Conservation (phyloP, 2,888 invertebrate species). For the Hyposoter dolosus region DNA sequence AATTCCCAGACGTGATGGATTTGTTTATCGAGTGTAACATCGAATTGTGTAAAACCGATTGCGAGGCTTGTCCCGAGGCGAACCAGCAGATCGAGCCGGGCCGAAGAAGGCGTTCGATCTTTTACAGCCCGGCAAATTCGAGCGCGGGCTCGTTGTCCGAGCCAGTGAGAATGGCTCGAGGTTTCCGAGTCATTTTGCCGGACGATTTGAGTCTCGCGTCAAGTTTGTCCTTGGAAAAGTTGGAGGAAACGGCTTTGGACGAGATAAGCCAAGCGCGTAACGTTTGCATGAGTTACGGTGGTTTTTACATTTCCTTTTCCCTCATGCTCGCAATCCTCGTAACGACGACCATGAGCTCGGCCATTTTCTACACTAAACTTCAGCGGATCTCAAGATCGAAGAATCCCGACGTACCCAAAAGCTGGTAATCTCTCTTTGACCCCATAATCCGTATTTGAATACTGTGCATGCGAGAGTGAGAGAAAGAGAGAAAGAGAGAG, state of each 20-base stretch:
- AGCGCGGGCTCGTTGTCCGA: conserved; percentile 86
- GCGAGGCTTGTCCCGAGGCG: conserved; percentile 90
- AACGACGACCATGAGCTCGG: conserved; percentile 86
- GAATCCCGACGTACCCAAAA: conserved; percentile 68
- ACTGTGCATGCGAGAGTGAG: not conserved
- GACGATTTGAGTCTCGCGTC: conserved; percentile 87
- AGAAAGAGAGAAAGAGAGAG: not conserved
- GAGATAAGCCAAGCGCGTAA: conserved; percentile 75
- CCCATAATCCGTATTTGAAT: not conserved
- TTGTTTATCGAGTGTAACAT: conserved; percentile 93
- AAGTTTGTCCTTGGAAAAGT: conserved; percentile 75
- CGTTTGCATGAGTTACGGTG: conserved; percentile 88
- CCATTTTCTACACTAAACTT: conserved; percentile 86
- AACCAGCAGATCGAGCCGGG: conserved; percentile 87
- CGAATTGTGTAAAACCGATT: conserved; percentile 92
- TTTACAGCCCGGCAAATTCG: conserved; percentile 72
- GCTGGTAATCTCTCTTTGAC: conserved; percentile 39
- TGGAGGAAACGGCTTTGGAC: conserved; percentile 70
- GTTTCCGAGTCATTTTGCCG: conserved; percentile 89
- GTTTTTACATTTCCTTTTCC: conserved; percentile 88
- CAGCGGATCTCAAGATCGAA: conserved; percentile 80
- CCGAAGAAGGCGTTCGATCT: conserved; percentile 81
- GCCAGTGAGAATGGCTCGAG: conserved; percentile 88
- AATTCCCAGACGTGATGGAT: conserved; percentile 94
- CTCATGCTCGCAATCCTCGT: conserved; percentile 88